phyloP scores from a whole-genome alignment of 2,888 invertebrate genomes.

The Rhamnusium bicolor region DNA sequence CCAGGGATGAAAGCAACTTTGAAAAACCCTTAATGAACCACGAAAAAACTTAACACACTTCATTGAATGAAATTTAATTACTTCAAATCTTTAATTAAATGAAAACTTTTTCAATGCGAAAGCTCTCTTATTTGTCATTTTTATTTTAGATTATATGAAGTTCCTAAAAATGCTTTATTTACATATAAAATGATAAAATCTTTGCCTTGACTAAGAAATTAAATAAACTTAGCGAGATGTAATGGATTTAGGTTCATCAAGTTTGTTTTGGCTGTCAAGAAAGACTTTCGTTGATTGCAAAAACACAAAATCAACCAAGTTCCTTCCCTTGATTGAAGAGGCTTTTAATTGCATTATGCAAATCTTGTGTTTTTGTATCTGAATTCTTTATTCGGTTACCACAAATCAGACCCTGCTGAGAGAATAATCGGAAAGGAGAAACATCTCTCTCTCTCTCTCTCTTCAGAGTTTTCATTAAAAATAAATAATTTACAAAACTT shows the following conservation, averaged over 20 bases:
- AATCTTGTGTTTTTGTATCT: constrained; percentile 64
- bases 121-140: constrained; percentile 23
- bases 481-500: too few species aligned
- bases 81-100: constrained; percentile 60
- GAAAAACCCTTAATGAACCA: constrained; percentile 51
- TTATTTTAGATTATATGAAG: constrained; percentile 21
- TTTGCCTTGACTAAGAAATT: constrained; percentile 27
- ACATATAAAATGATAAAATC: constrained; percentile 23
- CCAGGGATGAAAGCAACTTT: constrained; percentile 31
- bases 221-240: constrained; percentile 33
- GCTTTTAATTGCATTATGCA: constrained; percentile 70
- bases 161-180: constrained; percentile 26
- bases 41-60: constrained; percentile 58
- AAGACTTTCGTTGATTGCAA: constrained; percentile 68
- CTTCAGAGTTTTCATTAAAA: too few species aligned
- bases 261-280: constrained; percentile 64
- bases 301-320: constrained; percentile 67
- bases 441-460: too few species aligned
- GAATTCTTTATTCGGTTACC: constrained; percentile 48
- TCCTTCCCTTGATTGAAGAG: constrained; percentile 68
- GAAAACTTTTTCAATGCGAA: constrained; percentile 51
- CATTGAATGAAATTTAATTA: constrained; percentile 61
- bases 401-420: constrained; percentile 18
- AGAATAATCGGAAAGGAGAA: constrained; percentile 3
- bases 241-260: constrained; percentile 54